Conservation (phyloP, 2,888 invertebrate species). For the Vanessa cardui region DNA sequence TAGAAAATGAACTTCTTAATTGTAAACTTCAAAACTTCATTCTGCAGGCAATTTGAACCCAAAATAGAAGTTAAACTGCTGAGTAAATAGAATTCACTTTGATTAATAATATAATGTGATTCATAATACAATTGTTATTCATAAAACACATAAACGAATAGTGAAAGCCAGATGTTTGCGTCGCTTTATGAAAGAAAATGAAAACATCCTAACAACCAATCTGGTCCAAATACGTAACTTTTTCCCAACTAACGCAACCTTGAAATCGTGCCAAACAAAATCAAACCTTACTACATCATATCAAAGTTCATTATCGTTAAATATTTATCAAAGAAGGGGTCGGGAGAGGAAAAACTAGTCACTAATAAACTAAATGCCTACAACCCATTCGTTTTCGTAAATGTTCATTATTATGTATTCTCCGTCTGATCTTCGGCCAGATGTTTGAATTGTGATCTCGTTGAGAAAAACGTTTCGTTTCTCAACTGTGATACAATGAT, state of each 20-base stretch:
- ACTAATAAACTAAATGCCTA: conserved; percentile 41
- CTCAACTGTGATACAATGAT: conserved; percentile 5
- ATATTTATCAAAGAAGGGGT: conserved; percentile 9
- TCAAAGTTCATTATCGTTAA: conserved; percentile 19
- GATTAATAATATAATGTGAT: no score
- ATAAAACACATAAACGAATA: background rate
- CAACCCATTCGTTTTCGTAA: conserved; percentile 41
- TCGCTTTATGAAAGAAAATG: conserved; percentile 18
- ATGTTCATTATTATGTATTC: conserved; percentile 47
- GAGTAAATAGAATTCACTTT: no score
- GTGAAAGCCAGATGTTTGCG: conserved; percentile 26
- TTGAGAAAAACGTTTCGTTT: conserved; percentile 20
- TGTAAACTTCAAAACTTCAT: no score
- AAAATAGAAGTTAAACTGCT: no score
- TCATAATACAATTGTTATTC: background rate
- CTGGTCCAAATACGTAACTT: conserved; percentile 25
- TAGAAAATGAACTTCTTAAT: no score
- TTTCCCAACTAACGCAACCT: conserved; percentile 8
- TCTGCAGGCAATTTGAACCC: no score
- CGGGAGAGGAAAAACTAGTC: conserved; percentile 19
- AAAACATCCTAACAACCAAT: conserved; percentile 27
- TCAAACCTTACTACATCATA: conserved; percentile 5
- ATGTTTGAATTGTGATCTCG: conserved; percentile 36
- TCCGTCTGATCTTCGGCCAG: conserved; percentile 41
- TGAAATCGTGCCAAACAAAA: background rate